Base-by-base conservation (phyloP, 2,113 vertebrate species). In the Solea solea region DNA sequence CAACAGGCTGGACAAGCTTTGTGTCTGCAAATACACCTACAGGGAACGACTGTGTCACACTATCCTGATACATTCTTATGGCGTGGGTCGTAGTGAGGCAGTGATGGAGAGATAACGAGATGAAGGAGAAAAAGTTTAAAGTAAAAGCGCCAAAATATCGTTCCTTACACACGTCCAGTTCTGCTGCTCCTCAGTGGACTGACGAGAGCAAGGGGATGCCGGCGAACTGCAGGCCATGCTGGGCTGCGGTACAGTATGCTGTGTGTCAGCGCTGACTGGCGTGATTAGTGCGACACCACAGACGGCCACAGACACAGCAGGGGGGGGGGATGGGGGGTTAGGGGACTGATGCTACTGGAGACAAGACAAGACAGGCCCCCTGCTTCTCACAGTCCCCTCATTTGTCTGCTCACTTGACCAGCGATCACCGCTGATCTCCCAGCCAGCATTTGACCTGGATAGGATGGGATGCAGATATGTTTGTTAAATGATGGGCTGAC, bases 211-310 rank as follows among this genome's bases (percentile, higher is more conserved):
- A 21, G 21, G 55, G 57, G 60, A 82, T 74, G 77, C 70, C 69
- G 61, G 57, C 40, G 77, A 74, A 86, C 78, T 84, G 74, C 55
- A 50, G 63, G 67, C 67, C 69, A 44, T 9, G 52, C 60, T 16
- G 44, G 7, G 44, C 58, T 60, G 9, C 39, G n/a, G 64, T 21
- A 65, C 86, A 88, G 86, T 87, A 74, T 86, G 90, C 68, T 85
- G 80, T 63, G 71, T 84, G 91, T 92, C 91, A 92, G 55, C 42
- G 0, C 82, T 89, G 86, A 89, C 74, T 81, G 69, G 65, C 84
- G 78, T 81, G 83, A 89, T 90, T 89, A 89, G 64, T 65, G 77
- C 79, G 75, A 69, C 65, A 25, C 53, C 54, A 28, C 75, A 80
- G 78, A 84, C 67, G 16, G 73, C 60, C 53, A 70, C 44, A 34